Evolutionary conservation across 2,113 vertebrate genomes (phyloP).

Genomic region (Chelonoidis abingdonii): DNA sequence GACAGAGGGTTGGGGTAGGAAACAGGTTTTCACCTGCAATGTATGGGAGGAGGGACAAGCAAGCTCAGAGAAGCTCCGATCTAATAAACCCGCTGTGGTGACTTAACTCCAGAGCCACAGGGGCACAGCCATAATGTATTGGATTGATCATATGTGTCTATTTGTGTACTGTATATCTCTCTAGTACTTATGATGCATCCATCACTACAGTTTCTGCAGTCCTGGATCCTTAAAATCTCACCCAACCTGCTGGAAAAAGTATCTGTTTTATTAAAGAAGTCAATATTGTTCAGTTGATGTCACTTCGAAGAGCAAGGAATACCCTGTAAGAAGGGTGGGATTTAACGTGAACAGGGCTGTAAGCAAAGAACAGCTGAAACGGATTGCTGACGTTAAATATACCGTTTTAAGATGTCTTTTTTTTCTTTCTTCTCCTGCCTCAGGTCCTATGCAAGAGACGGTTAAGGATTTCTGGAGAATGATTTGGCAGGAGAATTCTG

Average conservation of each 20-base stretch:
- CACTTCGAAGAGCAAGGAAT: not conserved
- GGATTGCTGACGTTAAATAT: not conserved
- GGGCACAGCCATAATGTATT: not conserved
- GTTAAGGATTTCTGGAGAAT: slow-evolving; percentile 99
- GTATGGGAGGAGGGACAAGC: not conserved
- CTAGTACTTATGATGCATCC: not conserved
- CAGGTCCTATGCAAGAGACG: slow-evolving; percentile 98
- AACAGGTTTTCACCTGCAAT: not conserved
- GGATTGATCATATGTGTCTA: fast-evolving
- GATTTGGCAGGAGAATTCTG: slow-evolving; percentile 98
- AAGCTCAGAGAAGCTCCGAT: not conserved
- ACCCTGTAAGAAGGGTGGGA: not conserved
- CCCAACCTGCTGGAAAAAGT: not conserved
- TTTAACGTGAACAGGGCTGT: not conserved
- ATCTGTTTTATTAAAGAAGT: not conserved
- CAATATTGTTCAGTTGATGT: fast-evolving
- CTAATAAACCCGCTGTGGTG: not conserved
- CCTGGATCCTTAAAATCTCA: not conserved
- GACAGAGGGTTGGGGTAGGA: not conserved
- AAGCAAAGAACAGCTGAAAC: not conserved
- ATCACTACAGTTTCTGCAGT: not conserved
- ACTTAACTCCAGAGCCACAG: not conserved
- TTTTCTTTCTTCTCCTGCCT: slow-evolving; percentile 36
- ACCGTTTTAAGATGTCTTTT: not conserved
- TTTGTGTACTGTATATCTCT: not conserved